Base-by-base conservation (phyloP, 2,113 vertebrate genomes). In the Mormyrus lacerda region DNA sequence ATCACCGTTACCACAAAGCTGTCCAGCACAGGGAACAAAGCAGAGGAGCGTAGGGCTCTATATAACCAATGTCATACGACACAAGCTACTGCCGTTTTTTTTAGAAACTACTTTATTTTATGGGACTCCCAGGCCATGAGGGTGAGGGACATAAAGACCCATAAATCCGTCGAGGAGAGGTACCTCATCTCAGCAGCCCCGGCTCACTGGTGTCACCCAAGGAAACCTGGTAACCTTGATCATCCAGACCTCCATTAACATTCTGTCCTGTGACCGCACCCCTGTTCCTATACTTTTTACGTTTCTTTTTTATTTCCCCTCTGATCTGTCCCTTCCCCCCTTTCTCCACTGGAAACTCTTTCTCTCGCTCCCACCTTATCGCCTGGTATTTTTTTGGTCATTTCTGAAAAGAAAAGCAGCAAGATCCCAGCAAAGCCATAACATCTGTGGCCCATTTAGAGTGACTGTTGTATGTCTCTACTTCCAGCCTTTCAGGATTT, bases 21-120 rank as follows among this genome's bases (percentile, higher is more conserved):
- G 89, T 55, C 91, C 93, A 93, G 91, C 89, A 48, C 31, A 3
- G 27, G 10, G 45, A 42, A 11, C 10, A 50, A 89, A 31, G 87
- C 79, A 53, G 47, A 17, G 31, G 35, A 82, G 19, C 51, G 65
- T 90, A 83, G 85, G 87, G 88, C 50, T 58, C 4, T 61, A 86
- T 88, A 89, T 92, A 92, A 92, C 90, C 88, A 92, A 90, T 92
- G 92, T 39, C 91, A 90, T 90, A 91, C 90, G 91, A 91, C 39
- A 50, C 73, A 48, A 87, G 13, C 91, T 92, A 90, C 91, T 90
- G 88, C 92, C 2, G 15, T 90, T 94, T 88, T 92, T 93, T 92
- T 93, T 90, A 91, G 88, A 91, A 91, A 91, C 91, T 92, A 91
- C 90, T 91, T 89, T 85, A 87, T 93, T 94, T 93, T 94, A 92